Evolutionary conservation across 2,113 vertebrate species (phyloP).

Genomic region (Sciurus niger): DNA sequence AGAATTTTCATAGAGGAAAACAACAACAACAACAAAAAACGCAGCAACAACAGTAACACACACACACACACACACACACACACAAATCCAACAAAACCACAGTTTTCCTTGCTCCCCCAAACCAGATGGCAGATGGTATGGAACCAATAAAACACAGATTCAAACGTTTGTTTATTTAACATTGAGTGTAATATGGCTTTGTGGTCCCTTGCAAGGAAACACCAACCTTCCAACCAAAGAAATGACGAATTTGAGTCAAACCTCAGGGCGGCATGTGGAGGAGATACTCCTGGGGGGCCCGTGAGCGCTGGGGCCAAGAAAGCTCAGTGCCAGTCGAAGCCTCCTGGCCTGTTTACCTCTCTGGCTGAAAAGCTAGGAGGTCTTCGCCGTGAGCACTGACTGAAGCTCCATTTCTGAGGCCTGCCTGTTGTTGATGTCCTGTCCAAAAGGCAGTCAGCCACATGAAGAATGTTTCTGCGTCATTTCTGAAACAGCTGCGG

Average conservation of each 20-base stretch:
- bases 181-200: constrained; percentile 83
- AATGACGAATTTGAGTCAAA: constrained; percentile 52
- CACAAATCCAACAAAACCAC: constrained; percentile 74
- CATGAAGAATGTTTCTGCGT: constrained; percentile 59
- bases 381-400: background rate
- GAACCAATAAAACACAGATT: constrained; percentile 86
- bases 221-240: constrained; percentile 71
- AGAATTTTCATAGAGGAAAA: constrained; percentile 79
- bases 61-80: constrained; percentile 56
- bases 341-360: background rate
- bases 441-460: constrained; percentile 47
- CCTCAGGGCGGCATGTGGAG: constrained; percentile 8
- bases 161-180: constrained; percentile 88
- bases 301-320: background rate
- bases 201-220: constrained; percentile 80
- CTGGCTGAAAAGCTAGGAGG: background rate
- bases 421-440: background rate
- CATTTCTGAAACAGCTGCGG: constrained; percentile 61
- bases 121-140: constrained; percentile 87
- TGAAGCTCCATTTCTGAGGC: background rate
- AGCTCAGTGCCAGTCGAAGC: background rate
- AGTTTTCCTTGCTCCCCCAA: constrained; percentile 76
- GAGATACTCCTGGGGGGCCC: background rate
- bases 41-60: constrained; percentile 50
- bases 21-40: background rate